Evolutionary conservation across 2,888 invertebrate species (phyloP), one percentile per base, ranked within the genome.

Genomic region (Eilema sororculum): DNA sequence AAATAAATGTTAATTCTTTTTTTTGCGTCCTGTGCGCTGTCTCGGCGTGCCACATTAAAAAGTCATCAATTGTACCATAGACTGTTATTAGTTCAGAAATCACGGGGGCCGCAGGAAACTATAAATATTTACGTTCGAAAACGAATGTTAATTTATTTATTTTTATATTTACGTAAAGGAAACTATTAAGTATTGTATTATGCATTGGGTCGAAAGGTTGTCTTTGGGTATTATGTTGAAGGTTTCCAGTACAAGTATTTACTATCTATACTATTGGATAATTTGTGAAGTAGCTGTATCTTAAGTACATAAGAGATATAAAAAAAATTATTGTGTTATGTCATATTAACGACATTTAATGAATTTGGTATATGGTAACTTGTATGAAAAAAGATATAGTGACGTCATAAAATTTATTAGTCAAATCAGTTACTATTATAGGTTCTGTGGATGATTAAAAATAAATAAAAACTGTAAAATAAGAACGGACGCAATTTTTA

Each of bases 61-160:
- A 25, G 20, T 28, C 62, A 66, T 65, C 60, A 33, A 71, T 68
- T 9, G 63, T 69, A 37, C 60, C 63, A 76, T 72, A 73, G 30
- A 52, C 61, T 37, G 66, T 73, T 67, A 72, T 69, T 66, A 73
- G 69, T 74, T 33, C 25, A 62, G 65, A 77, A 79, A 79, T 71
- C 69, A 77, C 65, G 67, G 10, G 65, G 52, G 66, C 76, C 67
- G 41, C 79, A 82, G 84, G 85, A 86, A 84, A 71, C 74, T 28
- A 73, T 85, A 76, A 82, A 85, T 81, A 80, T 86, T 79, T 70
- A 86, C 80, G 82, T 71, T 63, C 52, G 61, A 72, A 72, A 79
- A 81, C 66, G 73, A 76, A 77, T 71, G 71, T 67, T 78, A 68
- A 80, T 77, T 74, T 75, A 62, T 22, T 75, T 58, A 70, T 74